A percentile compares a stretch with the other conserved stretches of the same genome.
phyloP scores from a whole-genome alignment of 2,888 invertebrate genomes.

The Tricholauxania praeusta region DNA sequence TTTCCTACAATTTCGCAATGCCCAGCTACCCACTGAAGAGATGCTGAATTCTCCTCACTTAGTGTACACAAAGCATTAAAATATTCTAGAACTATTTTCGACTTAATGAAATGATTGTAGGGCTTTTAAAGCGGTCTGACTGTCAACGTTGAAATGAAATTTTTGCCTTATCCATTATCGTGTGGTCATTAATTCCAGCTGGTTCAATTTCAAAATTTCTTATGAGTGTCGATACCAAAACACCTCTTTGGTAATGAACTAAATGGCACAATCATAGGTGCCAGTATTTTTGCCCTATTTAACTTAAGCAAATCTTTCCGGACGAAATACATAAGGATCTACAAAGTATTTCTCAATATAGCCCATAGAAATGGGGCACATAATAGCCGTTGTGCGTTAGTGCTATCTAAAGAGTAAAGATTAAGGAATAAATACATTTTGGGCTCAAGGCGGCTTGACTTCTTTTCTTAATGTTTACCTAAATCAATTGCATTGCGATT shows the following conservation, averaged over 20 bases:
- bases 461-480: slow-evolving; percentile 50
- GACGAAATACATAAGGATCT: slow-evolving; percentile 60
- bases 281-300: slow-evolving; percentile 33
- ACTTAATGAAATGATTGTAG: no score
- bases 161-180: no score
- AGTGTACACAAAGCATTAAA: no score
- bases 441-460: background rate
- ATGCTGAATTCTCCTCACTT: no score
- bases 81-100: no score
- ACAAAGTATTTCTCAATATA: slow-evolving; percentile 61
- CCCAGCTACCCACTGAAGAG: no score
- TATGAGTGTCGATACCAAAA: slow-evolving; percentile 66
- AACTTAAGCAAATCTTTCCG: slow-evolving; percentile 64
- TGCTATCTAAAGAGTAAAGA: slow-evolving; percentile 54
- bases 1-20: no score
- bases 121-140: no score
- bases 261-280: slow-evolving; percentile 72
- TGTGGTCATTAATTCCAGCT: slow-evolving; percentile 59
- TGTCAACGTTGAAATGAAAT: no score
- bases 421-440: background rate
- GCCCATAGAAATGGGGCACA: slow-evolving; percentile 61
- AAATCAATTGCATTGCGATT: slow-evolving; percentile 59
- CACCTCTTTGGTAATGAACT: slow-evolving; percentile 75
- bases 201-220: slow-evolving; percentile 68
- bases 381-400: slow-evolving; percentile 57